phyloP scores from a whole-genome alignment of 2,797 vertebrate genomes.

The Huso huso region DNA sequence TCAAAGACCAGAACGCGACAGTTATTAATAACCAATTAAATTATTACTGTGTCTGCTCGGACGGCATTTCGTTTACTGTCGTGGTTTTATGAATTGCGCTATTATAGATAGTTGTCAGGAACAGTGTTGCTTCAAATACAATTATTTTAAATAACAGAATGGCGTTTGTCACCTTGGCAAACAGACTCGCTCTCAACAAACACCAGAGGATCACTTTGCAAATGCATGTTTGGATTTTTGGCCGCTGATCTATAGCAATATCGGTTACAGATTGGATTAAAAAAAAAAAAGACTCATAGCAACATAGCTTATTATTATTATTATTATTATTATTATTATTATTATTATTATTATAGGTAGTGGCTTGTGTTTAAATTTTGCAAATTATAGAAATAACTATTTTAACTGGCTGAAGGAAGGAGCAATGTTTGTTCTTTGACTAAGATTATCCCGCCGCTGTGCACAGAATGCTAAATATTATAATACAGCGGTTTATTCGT shows the following conservation, averaged over 20 bases:
- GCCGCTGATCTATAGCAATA: not conserved
- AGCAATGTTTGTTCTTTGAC: not conserved
- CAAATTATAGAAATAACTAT: not conserved
- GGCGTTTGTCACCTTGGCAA: not conserved
- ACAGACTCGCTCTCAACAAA: not conserved
- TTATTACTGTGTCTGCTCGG: not conserved
- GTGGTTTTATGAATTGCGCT: not conserved
- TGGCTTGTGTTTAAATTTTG: not conserved
- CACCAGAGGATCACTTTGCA: not conserved
- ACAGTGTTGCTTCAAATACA: not conserved
- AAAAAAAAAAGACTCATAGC: not conserved
- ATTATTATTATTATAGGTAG: slow-evolving; percentile 1
- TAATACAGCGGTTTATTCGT: not conserved
- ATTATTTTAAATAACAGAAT: not conserved
- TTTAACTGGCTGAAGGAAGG: no score
- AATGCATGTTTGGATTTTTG: slow-evolving; percentile 1
- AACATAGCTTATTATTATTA: not conserved
- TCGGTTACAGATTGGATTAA: not conserved
- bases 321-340: not conserved
- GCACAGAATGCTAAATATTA: not conserved
- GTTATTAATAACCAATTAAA: not conserved
- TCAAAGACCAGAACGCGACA: not conserved
- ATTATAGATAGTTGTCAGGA: not conserved
- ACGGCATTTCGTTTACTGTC: not conserved
- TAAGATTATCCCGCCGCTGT: not conserved